Evolutionary conservation across 2,888 invertebrate genomes (phyloP).

Genomic region (Tanypteryx hageni): DNA sequence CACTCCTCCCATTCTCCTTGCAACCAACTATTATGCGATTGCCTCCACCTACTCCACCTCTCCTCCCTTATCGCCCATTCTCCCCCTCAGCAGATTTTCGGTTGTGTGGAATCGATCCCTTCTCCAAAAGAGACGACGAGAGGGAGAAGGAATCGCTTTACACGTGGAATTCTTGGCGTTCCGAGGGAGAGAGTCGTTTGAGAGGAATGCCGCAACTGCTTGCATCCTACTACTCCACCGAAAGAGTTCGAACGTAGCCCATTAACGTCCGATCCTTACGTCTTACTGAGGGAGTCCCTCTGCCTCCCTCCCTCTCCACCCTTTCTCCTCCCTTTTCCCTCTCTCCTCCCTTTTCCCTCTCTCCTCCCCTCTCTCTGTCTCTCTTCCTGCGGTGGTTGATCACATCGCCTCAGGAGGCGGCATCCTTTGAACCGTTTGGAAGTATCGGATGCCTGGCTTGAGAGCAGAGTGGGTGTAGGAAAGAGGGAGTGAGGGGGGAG

Average conservation of each 20-base stretch:
- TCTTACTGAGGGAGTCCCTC: slow-evolving; percentile 15
- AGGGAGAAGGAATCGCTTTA: neutral
- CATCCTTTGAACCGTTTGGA: neutral
- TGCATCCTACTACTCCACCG: slow-evolving; percentile 5
- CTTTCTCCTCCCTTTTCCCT: too few relatives aligned
- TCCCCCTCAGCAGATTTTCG: neutral
- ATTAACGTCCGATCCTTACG: slow-evolving; percentile 24
- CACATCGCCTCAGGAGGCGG: slow-evolving; percentile 5
- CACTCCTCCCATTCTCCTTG: too few relatives aligned
- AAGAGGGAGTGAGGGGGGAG: neutral
- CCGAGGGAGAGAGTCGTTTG: slow-evolving; percentile 6
- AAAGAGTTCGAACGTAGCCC: slow-evolving; percentile 22
- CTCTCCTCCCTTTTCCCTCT: too few relatives aligned
- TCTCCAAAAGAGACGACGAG: neutral
- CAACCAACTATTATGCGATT: too few relatives aligned
- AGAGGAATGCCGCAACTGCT: slow-evolving; percentile 21
- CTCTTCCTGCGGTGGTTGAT: neutral
- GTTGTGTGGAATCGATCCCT: slow-evolving; percentile 12
- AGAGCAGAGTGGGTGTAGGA: too few relatives aligned
- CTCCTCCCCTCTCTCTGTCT: neutral
- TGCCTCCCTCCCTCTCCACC: neutral
- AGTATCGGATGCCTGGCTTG: slow-evolving; percentile 1
- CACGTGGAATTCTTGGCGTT: slow-evolving; percentile 35
- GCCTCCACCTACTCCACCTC: too few relatives aligned
- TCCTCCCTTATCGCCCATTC: neutral